phyloP scores from a whole-genome alignment of 2,113 vertebrate species.

The Neoarius graeffei region DNA sequence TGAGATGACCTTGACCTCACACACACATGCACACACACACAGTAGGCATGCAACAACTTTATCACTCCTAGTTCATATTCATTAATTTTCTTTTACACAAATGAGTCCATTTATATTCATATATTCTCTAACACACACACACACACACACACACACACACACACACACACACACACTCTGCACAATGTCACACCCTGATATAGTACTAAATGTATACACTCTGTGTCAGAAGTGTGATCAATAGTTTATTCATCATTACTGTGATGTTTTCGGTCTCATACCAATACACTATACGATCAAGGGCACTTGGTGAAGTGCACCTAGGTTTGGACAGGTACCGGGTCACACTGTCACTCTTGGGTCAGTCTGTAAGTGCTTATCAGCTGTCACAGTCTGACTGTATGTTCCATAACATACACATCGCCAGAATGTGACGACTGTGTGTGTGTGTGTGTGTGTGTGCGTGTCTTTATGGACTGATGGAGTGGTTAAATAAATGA shows the following conservation, averaged over 20 bases:
- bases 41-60: conserved; percentile 22
- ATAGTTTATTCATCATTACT: neutral
- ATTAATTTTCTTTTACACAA: conserved; percentile 22
- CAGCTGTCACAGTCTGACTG: neutral
- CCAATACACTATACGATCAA: neutral
- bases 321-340: neutral
- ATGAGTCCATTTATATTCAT: conserved; percentile 43
- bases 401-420: neutral
- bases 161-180: neutral
- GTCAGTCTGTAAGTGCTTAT: neutral
- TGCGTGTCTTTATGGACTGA: neutral
- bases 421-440: neutral
- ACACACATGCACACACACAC: conserved; percentile 44
- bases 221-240: neutral
- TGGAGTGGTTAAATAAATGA: conserved; percentile 37
- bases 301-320: neutral
- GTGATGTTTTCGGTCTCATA: neutral
- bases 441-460: neutral
- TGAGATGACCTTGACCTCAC: conserved; percentile 21
- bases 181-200: neutral
- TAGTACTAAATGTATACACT: neutral
- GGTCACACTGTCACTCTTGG: neutral
- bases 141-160: neutral
- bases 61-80: conserved; percentile 40
- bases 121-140: conserved; percentile 4